These are phyloP conservation scores for Stenolophus ochropezus DNA, from an alignment of 2,888 invertebrate genomes.

Conservation along the genomic window DNA sequence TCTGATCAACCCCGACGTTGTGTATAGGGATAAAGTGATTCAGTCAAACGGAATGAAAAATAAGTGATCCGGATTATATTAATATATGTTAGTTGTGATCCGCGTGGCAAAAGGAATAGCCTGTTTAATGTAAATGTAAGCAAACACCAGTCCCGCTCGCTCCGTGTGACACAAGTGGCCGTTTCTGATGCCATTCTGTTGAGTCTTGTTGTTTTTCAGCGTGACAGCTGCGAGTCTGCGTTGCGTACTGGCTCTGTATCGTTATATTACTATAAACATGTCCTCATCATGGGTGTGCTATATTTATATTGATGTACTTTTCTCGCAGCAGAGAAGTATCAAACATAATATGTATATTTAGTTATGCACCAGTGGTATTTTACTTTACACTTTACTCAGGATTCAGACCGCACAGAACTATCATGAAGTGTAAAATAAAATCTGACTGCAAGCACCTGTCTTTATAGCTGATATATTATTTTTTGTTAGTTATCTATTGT, in stretches of 20 bases:
- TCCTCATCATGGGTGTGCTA: constrained; percentile 60
- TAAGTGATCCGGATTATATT: no score
- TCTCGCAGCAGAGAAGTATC: constrained; percentile 51
- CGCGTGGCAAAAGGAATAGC: no score
- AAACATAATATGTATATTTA: constrained; percentile 59
- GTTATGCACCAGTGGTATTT: constrained; percentile 39
- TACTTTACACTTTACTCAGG: neutral
- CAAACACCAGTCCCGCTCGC: neutral
- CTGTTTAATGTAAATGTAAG: neutral
- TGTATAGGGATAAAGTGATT: no score
- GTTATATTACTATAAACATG: constrained; percentile 52
- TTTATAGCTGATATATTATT: constrained; percentile 55
- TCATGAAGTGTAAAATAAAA: neutral
- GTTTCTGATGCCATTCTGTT: neutral
- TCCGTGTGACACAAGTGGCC: neutral
- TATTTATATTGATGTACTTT: constrained; percentile 60
- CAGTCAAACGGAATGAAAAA: no score
- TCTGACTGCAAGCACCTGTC: constrained; percentile 11
- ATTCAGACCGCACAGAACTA: neutral
- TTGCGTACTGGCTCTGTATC: constrained; percentile 51
- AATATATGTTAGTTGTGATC: no score
- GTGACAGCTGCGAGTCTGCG: constrained; percentile 13
- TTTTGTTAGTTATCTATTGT: constrained; percentile 53
- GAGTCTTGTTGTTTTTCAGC: constrained; percentile 10
- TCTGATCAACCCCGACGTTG: no score